phyloP scores from a whole-genome alignment of 2,113 vertebrate genomes.

The Cromileptes altivelis region DNA sequence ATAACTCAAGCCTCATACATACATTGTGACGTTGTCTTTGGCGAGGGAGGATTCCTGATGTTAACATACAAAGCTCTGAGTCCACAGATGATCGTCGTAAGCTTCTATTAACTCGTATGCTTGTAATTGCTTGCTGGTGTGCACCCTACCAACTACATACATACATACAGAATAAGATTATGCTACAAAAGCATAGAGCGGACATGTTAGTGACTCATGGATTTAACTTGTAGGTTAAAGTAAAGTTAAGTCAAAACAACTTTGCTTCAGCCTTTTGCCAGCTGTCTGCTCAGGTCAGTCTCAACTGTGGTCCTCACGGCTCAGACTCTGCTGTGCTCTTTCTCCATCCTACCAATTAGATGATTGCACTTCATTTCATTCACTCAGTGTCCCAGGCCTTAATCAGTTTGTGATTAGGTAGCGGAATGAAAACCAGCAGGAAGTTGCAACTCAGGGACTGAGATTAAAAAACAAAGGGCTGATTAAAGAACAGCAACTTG shows the following conservation, averaged over 20 bases:
- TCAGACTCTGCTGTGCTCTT: neutral
- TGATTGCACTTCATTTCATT: slow-evolving; percentile 21
- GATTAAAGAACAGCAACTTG: neutral
- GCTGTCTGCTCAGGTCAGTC: neutral
- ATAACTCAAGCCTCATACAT: too few relatives aligned
- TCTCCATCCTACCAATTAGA: neutral
- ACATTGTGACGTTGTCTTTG: too few relatives aligned
- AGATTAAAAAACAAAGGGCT: neutral
- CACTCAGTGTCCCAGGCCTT: neutral
- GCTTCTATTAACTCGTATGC: too few relatives aligned
- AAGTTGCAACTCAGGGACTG: neutral
- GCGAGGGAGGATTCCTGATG: too few relatives aligned
- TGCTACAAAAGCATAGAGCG: too few relatives aligned
- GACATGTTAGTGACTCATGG: too few relatives aligned
- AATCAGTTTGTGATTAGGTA: slow-evolving; percentile 27
- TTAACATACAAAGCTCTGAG: too few relatives aligned
- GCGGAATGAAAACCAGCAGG: slow-evolving; percentile 13
- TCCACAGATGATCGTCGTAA: too few relatives aligned
- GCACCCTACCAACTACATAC: too few relatives aligned
- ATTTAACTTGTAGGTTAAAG: neutral
- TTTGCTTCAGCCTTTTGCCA: neutral
- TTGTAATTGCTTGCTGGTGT: too few relatives aligned
- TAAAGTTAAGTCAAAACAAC: neutral
- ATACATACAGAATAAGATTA: too few relatives aligned
- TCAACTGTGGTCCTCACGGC: neutral